Percentiles rank a stretch among this genome's conserved stretches.
These are phyloP conservation scores for Notarius quadriscutis DNA, from an alignment of 2,113 vertebrate species.

Conservation along the genomic window DNA sequence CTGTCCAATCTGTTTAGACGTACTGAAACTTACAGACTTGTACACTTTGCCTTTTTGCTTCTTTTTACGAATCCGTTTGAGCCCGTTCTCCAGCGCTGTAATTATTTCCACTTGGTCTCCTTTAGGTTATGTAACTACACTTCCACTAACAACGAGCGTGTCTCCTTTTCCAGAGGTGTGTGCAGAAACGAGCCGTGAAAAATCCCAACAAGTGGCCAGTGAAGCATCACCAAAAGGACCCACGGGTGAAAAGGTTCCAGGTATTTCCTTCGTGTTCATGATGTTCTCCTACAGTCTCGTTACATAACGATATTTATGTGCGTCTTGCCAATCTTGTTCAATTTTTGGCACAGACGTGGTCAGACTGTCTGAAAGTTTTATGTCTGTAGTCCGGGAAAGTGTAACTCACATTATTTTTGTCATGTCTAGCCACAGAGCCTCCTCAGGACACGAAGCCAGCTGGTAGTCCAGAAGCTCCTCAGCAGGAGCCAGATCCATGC, in stretches of 20 bases:
- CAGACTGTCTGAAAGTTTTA: conserved; percentile 2
- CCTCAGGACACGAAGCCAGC: conserved; percentile 54
- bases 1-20: neutral
- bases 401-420: conserved; percentile 4
- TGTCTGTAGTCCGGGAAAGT: neutral
- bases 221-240: conserved; percentile 52
- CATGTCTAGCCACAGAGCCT: conserved; percentile 55
- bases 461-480: conserved; percentile 47
- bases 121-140: conserved; percentile 18
- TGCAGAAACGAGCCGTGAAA: conserved; percentile 41
- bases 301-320: neutral
- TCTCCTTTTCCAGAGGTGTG: conserved; percentile 53
- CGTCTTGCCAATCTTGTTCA: neutral
- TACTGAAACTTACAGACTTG: neutral
- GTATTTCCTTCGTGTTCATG: conserved; percentile 15
- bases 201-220: conserved; percentile 48
- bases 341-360: neutral
- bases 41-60: conserved; percentile 20
- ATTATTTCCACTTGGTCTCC: conserved; percentile 35
- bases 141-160: neutral
- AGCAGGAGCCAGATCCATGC: conserved; percentile 52
- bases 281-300: neutral
- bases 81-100: conserved; percentile 36
- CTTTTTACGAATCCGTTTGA: conserved; percentile 24
- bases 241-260: conserved; percentile 51